Evolutionary conservation across 1,140 invertebrate species (phyloP).

Genomic region (Hyles euphorbiae): DNA sequence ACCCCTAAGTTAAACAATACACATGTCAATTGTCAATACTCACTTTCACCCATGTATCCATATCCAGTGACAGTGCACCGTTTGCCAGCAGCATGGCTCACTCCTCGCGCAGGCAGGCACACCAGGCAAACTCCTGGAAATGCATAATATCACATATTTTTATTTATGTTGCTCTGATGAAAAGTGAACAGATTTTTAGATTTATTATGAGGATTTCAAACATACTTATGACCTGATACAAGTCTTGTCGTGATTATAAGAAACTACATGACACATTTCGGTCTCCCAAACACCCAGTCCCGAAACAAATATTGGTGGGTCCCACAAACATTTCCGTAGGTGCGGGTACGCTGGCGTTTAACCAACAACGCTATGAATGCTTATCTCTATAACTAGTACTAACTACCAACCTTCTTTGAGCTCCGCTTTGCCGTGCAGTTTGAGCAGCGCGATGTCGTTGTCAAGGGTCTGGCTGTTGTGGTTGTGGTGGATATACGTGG

Average conservation of each 20-base stretch:
- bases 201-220: no score
- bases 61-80: conserved; percentile 95
- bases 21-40: conserved; percentile 14
- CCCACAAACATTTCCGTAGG: no score
- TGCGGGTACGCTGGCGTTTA: no score
- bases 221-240: no score
- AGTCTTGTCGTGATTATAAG: no score
- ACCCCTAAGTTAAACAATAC: background rate
- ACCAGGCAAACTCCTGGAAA: conserved; percentile 80
- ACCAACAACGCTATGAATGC: no score
- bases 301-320: no score
- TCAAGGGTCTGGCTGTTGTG: conserved; percentile 97
- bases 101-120: conserved; percentile 91
- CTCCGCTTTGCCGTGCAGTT: conserved; percentile 92
- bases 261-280: no score
- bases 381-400: no score
- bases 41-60: conserved; percentile 95
- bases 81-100: conserved; percentile 90
- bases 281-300: no score
- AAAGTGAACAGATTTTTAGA: no score
- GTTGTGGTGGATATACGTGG: conserved; percentile 97
- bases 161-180: no score
- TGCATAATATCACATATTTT: background rate
- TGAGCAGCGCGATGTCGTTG: conserved; percentile 96
- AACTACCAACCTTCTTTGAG: conserved; percentile 81